Evolutionary conservation across 2,888 invertebrate genomes (phyloP), one percentile per base, ranked within the genome.

Genomic region (Chrysolina oricalcia): DNA sequence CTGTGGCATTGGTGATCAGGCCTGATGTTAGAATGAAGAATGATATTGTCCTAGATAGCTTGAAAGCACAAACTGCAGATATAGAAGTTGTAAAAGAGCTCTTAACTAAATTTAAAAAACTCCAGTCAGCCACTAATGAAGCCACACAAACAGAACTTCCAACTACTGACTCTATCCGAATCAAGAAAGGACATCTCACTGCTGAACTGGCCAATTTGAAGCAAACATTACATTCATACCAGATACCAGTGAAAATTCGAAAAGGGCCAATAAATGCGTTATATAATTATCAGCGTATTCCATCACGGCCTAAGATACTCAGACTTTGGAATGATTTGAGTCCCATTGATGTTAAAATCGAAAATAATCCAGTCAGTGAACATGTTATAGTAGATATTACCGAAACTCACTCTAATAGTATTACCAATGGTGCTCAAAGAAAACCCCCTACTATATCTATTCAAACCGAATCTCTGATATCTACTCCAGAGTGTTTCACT

Each of bases 241-340:
- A 81, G 75, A 76, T 84, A 17, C 82, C 83, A 5, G 68, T 83
- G 21, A 65, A 64, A 11, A 75, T 83, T 9, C 64, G 72, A 9
- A 66, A 77, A 68, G 77, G 80, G 9, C 40, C 70, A 41, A 72
- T 78, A 35, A 46, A 73, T n/a, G 73, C 69, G n/a, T n/a, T 50
- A 6, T 80, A 71, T 66, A 53, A 59, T 48, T 74, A 56, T 41
- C 50, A 73, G n/a, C 40, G 43, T 1, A 9, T 4, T 15, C 2
- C 17, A 8, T 27, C 59, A 40, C 21, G 53, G 41, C 40, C 27
- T 11, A 64, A 41, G 15, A 41, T 17, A 21, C n/a, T 48, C 23
- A 59, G 53, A 17, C 15, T 70, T 21, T 80, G 80, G 80, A 41
- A 67, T n/a, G 63, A 79, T 40, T 15, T 78, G 10, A 70, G 62